Evolutionary conservation across 2,113 vertebrate genomes (phyloP).

Genomic region (Fulmarus glacialis): DNA sequence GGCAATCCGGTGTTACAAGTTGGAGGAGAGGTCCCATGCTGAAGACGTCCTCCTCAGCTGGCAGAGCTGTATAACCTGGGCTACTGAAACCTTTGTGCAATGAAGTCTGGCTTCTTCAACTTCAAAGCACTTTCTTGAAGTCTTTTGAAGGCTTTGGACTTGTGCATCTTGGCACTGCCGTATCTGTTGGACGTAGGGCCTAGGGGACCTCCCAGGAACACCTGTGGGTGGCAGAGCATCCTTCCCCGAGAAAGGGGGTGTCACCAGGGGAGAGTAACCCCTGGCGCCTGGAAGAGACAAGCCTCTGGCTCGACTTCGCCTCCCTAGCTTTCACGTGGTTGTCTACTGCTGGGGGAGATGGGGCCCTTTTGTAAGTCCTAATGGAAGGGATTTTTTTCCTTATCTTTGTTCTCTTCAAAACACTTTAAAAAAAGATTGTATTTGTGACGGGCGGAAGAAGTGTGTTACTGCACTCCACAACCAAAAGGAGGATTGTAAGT

Average conservation of each 20-base stretch:
- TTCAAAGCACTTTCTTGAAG: not conserved
- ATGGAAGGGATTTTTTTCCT: not conserved
- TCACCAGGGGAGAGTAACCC: not conserved
- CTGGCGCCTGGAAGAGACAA: not conserved
- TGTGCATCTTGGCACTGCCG: not conserved
- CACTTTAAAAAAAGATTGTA: not conserved
- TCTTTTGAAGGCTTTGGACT: not conserved
- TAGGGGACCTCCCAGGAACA: not conserved
- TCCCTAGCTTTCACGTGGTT: not conserved
- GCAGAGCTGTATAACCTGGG: not conserved
- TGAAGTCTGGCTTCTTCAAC: not conserved
- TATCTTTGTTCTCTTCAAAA: not conserved
- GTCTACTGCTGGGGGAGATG: fast-evolving
- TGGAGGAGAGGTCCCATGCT: not conserved
- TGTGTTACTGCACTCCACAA: not conserved
- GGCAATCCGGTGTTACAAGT: fast-evolving
- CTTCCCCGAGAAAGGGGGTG: not conserved
- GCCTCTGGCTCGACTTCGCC: not conserved
- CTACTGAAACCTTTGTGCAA: not conserved
- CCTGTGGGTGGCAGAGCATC: not conserved
- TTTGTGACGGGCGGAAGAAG: not conserved
- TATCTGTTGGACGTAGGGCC: fast-evolving
- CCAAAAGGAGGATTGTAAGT: not conserved
- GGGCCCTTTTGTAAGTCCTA: not conserved
- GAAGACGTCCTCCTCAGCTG: not conserved